Conservation (phyloP, 2,113 vertebrate species). For the Butorides virescens region DNA sequence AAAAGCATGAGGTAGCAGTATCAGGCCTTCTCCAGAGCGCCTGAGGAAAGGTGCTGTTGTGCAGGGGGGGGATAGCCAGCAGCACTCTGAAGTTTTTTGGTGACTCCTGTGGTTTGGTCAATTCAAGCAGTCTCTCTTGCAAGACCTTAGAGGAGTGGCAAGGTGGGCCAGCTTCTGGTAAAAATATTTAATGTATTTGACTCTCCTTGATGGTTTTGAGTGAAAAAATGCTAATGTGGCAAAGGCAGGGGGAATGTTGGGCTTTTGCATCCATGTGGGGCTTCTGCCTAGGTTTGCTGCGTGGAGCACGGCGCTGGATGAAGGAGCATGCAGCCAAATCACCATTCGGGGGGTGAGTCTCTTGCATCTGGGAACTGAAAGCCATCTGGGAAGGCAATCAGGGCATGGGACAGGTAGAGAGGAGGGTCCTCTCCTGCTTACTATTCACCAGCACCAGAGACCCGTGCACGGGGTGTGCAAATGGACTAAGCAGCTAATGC, state of each 20-base stretch:
- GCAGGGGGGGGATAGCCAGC: not conserved
- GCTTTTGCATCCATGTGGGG: not conserved
- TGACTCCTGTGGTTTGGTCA: not conserved
- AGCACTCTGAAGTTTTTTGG: not conserved
- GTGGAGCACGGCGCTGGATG: not conserved
- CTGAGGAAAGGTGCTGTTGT: not conserved
- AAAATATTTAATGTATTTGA: not conserved
- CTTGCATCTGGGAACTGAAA: not conserved
- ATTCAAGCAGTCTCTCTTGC: not conserved
- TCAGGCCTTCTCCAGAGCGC: not conserved
- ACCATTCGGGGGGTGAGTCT: accelerated
- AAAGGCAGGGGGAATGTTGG: not conserved
- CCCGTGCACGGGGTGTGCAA: not conserved
- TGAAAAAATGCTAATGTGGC: not conserved
- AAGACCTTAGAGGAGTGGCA: not conserved
- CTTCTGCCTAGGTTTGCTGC: not conserved
- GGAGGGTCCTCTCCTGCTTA: not conserved
- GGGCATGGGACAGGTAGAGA: not conserved
- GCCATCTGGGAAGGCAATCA: not conserved
- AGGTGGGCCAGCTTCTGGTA: not conserved
- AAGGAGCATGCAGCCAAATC: not conserved
- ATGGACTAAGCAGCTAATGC: not conserved
- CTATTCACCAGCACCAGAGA: not conserved
- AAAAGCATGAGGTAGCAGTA: not conserved
- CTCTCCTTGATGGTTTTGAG: not conserved